Base-by-base conservation (phyloP, 2,797 vertebrate species). In the Chaetophractus vellerosus region DNA sequence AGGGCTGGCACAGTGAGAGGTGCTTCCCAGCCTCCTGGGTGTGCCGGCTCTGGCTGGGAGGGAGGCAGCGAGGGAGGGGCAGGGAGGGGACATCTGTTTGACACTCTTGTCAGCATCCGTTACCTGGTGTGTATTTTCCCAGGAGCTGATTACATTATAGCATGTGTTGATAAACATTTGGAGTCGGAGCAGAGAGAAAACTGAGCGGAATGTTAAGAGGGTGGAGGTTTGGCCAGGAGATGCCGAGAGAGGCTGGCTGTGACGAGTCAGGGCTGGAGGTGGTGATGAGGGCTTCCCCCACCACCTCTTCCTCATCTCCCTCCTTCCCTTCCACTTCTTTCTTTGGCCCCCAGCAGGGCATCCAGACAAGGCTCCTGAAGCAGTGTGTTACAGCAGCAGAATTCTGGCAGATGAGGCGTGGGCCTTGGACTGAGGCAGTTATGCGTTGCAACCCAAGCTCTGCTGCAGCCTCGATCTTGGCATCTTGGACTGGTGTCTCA, bases 151-250 rank as follows among this genome's bases (percentile, higher is more conserved):
- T 98, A 61, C 97, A 98, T 98, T 98, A 98, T 95, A 96, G 97
- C 90, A 93, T 12, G 92, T 98, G 98, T 98, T 98, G 98, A 98
- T 98, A 98, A 98, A 98, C 98, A 98, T 97, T 98, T 90, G 28
- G 97, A 98, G 96, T 97, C 83, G 4, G 95, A 79, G 96, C 96
- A 57, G 95, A 91, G 97, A 84, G 72, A 96, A 75, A 96, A 96
- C 97, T 93, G 97, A 95, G 82, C 6, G 5, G 96, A 98, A 98
- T 98, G 88, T 76, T 96, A 97, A 96, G 96, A 38, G 68, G 0
- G 55, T 91, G 4, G 85, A 64, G 0, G 87, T 93, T 95, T 83
- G 90, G 92, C 90, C 82, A 94, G 90, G 84, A 93, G 79, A 83
- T 75, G 24, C 38, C 33, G 79, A 76, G 87, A 64, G 81, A 76